Conservation (phyloP, 1,140 invertebrate genomes). For the Papilio dardanus region DNA sequence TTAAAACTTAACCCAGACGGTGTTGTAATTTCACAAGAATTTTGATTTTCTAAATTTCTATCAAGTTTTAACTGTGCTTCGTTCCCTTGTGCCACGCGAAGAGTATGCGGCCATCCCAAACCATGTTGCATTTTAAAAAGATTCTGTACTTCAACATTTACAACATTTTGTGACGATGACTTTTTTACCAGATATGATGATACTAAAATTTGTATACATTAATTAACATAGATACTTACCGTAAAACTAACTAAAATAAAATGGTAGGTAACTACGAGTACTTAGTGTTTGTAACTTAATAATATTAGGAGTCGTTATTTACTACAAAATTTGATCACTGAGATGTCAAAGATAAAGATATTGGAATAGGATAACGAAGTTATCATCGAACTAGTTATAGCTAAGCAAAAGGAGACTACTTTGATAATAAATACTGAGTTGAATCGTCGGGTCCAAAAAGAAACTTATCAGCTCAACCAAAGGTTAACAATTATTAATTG, state of each 20-base stretch:
- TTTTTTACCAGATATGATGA: slow-evolving; percentile 2
- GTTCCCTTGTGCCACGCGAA: slow-evolving; percentile 60
- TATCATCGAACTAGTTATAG: too few relatives aligned
- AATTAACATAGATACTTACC: not conserved
- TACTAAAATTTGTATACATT: slow-evolving; percentile 10
- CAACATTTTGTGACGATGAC: not conserved
- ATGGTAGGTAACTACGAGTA: too few relatives aligned
- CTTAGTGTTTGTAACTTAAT: too few relatives aligned
- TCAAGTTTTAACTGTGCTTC: slow-evolving; percentile 62
- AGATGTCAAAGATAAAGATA: too few relatives aligned
- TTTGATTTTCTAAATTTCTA: slow-evolving; percentile 44
- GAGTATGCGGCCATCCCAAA: slow-evolving; percentile 57
- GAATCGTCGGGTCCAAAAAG: too few relatives aligned
- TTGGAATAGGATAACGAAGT: too few relatives aligned
- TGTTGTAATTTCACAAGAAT: slow-evolving; percentile 54
- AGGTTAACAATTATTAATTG: too few relatives aligned
- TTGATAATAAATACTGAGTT: too few relatives aligned
- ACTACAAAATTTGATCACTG: too few relatives aligned
- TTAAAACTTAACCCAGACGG: slow-evolving; percentile 57
- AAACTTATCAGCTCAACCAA: too few relatives aligned
- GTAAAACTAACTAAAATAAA: not conserved
- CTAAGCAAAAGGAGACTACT: too few relatives aligned
- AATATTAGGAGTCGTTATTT: too few relatives aligned
- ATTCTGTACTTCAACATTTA: slow-evolving; percentile 50
- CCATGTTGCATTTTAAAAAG: slow-evolving; percentile 60